Evolutionary conservation across 2,888 invertebrate species (phyloP), one percentile per base, ranked within the genome.

Genomic region (Bombylius major): DNA sequence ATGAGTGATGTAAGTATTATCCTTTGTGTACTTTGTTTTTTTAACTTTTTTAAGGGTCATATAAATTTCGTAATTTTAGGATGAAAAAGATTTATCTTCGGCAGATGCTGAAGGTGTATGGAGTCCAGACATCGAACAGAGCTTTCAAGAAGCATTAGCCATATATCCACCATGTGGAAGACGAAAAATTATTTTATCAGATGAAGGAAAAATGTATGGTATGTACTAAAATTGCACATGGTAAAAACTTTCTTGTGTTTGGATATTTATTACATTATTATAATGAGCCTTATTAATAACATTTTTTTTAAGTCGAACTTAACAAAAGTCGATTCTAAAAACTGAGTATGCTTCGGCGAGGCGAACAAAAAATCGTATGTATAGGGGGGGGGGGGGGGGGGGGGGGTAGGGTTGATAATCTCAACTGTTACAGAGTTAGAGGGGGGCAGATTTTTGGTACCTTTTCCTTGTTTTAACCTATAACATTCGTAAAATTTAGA

Each of bases 191-290:
- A 99, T 99, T 69, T 86, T 99, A 69, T 96, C 96, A 67, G 99
- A 99, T 77, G 99, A 99, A 82, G 99, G 99, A 74, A 99, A 99
- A 86, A 99, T 99, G 99, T 99, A 98, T 82, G 99, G 98, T 99
- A 82, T 90, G 95, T 89, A 71, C 69, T 67, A 7, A 8, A 7
- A 36, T 3, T 7, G 34, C 34, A 36, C 34, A 36, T 7, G 5
- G 4, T 7, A 36, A 36, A 36, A 36, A 23, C 23, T 23, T 23
- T 23, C 23, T 23, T 23, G 23, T 23, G 3, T 23, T 23, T 23
- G 23, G 1, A 23, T 23, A 23, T 3, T 23, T 23, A 23, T 23
- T 23, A n/a, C 7, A 47, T 12, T 47, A n/a, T 47, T 45, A 33
- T 53, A n/a, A 31, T n/a, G n/a, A n/a, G n/a, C n/a, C n/a, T n/a